Conservation (phyloP, 2,113 vertebrate genomes). For the Vombatus ursinus region DNA sequence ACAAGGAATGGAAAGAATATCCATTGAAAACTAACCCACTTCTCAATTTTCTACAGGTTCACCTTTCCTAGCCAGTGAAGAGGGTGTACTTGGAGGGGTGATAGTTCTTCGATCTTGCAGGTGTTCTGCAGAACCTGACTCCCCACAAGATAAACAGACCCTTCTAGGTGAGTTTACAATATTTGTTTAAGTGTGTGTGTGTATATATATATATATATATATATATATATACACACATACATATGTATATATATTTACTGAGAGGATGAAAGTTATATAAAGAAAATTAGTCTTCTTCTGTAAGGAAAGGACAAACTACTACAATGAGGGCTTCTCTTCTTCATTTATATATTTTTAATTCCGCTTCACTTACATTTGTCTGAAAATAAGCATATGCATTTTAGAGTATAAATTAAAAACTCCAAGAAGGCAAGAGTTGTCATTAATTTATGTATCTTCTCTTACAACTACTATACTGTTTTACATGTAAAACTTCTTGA, state of each 20-base stretch:
- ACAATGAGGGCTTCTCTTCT: neutral
- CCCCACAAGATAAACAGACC: constrained; percentile 90
- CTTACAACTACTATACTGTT: neutral
- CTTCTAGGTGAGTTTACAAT: constrained; percentile 89
- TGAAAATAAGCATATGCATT: neutral
- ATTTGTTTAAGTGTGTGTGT: neutral
- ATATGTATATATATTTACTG: neutral
- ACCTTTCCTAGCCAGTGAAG: constrained; percentile 95
- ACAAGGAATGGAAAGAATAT: neutral
- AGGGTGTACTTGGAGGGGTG: constrained; percentile 96
- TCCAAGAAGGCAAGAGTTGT: neutral
- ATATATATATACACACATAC: too few species aligned
- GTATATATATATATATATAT: too few species aligned
- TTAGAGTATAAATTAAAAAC: constrained; percentile 12
- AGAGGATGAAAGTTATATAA: neutral
- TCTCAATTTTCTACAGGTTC: constrained; percentile 87
- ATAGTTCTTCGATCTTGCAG: constrained; percentile 96
- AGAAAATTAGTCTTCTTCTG: neutral
- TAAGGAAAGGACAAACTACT: neutral
- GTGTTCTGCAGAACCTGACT: constrained; percentile 88
- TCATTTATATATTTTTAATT: neutral
- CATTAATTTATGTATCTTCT: neutral
- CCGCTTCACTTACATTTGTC: constrained; percentile 29
- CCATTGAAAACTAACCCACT: constrained; percentile 45
- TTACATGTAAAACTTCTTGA: neutral